Base-by-base conservation (phyloP, 1,140 invertebrate species). In the Penaeus vannamei region DNA sequence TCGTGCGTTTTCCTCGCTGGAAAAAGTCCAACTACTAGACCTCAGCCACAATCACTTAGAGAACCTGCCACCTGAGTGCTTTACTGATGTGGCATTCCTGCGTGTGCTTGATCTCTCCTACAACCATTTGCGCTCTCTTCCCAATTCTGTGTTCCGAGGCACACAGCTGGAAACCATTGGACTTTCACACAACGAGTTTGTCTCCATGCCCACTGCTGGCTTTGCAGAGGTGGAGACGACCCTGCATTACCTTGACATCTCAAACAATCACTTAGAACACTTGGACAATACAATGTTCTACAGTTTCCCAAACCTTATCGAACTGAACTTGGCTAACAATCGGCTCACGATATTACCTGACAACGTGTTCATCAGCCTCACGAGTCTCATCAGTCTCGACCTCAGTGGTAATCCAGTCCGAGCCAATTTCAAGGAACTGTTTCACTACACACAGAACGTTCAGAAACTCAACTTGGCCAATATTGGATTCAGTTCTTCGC, bases 371-470 rank as follows among this genome's bases (percentile, higher is more conserved):
- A 96, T 96, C 1, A 96, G 96, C 91, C 94, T 98, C 14, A 90
- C 84, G 2, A 95, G 95, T 90, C 94, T 98, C 46, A 94, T 97
- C 76, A 95, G 95, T 90, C 93, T 98, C 86, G 96, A 98, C 93
- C 93, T 98, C 3, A 96, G 96, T 61, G 95, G 95, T 83, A 98
- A 98, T 93, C 94, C 94, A n/a, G 92, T 97, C 1, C 95, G 96
- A 90, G 96, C 97, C 66, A 98, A 98, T 93, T 97, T 97, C 92
- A 97, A 97, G 86, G 97, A 98, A 93, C 94, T 98, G n/a, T 97
- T 97, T 92, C 96, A 97, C 92, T 97, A 97, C 93, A 94, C 97
- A 23, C 97, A 96, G 59, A 96, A 96, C 90, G 93, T 98, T 77
- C 91, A 96, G 92, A 94, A 95, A 92, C 94, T 98, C 83, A 96